Evolutionary conservation across 2,888 invertebrate species (phyloP).

Genomic region (Chaetogeoica ovagalla): DNA sequence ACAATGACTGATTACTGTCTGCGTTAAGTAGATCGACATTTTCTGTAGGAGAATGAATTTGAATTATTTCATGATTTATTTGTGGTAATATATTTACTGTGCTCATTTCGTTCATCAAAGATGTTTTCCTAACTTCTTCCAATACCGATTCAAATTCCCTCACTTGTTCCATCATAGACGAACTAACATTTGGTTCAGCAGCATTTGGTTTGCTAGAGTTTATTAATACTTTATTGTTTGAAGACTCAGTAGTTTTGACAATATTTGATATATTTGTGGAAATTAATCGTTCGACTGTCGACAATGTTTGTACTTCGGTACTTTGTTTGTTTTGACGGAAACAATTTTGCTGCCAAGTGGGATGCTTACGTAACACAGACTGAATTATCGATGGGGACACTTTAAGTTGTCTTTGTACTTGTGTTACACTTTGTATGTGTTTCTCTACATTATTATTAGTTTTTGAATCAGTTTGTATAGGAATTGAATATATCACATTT

Average conservation of each 20-base stretch:
- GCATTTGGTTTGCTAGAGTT: constrained; percentile 61
- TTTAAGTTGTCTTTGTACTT: constrained; percentile 39
- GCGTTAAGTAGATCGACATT: constrained; percentile 54
- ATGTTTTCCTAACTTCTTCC: constrained; percentile 68
- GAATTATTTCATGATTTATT: constrained; percentile 47
- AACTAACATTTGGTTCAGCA: constrained; percentile 66
- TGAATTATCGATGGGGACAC: constrained; percentile 38
- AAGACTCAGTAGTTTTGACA: constrained; percentile 52
- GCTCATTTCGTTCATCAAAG: constrained; percentile 64
- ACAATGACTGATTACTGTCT: constrained; percentile 52
- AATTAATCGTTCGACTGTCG: constrained; percentile 53
- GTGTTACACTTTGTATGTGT: constrained; percentile 9
- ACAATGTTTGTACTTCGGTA: constrained; percentile 52
- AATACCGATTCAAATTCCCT: constrained; percentile 80
- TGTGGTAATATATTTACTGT: constrained; percentile 33
- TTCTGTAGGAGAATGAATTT: constrained; percentile 53
- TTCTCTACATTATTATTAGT: constrained; percentile 7
- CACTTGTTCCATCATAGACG: constrained; percentile 75
- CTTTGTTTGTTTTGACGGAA: constrained; percentile 45
- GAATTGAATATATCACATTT: constrained; percentile 37
- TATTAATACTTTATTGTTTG: constrained; percentile 57
- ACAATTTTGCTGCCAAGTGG: constrained; percentile 34
- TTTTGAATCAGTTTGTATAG: constrained; percentile 38
- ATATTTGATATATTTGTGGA: constrained; percentile 6
- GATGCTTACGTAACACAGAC: constrained; percentile 39